These are phyloP conservation scores for Rhyacophila brunnea DNA, from an alignment of 1,140 invertebrate species.

Conservation along the genomic window DNA sequence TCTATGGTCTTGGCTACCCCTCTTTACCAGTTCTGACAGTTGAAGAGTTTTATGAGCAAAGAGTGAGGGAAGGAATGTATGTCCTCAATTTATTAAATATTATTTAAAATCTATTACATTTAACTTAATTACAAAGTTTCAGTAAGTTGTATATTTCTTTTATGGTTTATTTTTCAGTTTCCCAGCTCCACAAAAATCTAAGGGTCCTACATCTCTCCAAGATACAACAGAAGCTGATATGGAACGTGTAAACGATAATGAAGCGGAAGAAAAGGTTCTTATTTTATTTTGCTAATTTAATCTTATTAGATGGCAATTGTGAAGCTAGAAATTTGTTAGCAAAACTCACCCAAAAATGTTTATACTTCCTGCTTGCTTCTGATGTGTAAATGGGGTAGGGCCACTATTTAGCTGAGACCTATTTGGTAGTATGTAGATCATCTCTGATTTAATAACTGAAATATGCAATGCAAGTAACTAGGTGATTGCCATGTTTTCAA, in stretches of 20 bases:
- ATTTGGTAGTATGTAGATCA: too few relatives aligned
- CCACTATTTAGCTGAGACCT: too few relatives aligned
- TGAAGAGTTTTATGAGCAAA: slow-evolving; percentile 93
- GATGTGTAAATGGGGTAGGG: too few relatives aligned
- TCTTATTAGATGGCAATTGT: too few relatives aligned
- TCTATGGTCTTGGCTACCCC: slow-evolving; percentile 94
- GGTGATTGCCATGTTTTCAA: too few relatives aligned
- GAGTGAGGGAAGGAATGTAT: slow-evolving; percentile 77
- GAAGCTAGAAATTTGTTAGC: too few relatives aligned
- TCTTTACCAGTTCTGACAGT: slow-evolving; percentile 88
- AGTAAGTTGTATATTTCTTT: background rate
- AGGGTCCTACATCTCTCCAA: slow-evolving; percentile 38
- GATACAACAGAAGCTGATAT: slow-evolving; percentile 40
- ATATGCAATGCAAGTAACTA: too few relatives aligned
- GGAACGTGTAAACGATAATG: slow-evolving; percentile 37
- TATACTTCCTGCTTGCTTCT: too few relatives aligned
- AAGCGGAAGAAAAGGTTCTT: slow-evolving; percentile 38
- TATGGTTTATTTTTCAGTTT: slow-evolving; percentile 33
- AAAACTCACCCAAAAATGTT: too few relatives aligned
- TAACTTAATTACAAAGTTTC: background rate
- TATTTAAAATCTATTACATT: background rate
- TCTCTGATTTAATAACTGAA: too few relatives aligned
- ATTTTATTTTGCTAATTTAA: background rate
- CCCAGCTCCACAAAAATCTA: slow-evolving; percentile 40
- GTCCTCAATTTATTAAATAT: slow-evolving; percentile 36